Conservation (phyloP, 2,888 invertebrate genomes). For the Venusia cambrica region DNA sequence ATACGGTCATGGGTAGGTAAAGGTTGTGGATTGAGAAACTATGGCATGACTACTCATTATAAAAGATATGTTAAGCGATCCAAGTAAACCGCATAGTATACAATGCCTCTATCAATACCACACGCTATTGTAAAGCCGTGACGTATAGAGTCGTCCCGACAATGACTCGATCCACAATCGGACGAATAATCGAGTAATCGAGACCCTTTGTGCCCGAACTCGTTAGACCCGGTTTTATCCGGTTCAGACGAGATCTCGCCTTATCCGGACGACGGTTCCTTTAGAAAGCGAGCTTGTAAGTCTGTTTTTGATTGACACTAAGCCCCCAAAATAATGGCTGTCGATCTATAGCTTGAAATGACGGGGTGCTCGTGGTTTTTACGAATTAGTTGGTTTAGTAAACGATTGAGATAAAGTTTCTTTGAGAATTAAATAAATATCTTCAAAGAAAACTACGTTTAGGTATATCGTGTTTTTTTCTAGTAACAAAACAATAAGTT, state of each 20-base stretch:
- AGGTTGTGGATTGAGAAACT: too few species aligned
- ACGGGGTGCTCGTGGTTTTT: constrained; percentile 18
- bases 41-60: too few species aligned
- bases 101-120: constrained; percentile 13
- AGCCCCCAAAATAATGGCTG: constrained; percentile 51
- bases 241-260: constrained; percentile 39
- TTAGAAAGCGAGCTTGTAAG: constrained; percentile 44
- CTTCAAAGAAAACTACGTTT: too few species aligned
- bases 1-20: too few species aligned
- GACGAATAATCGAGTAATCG: constrained; percentile 45
- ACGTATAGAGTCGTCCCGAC: constrained; percentile 31
- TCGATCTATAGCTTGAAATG: constrained; percentile 35
- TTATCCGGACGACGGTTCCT: constrained; percentile 37
- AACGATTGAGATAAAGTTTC: too few species aligned
- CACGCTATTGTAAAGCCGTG: constrained; percentile 16
- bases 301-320: constrained; percentile 63
- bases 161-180: constrained; percentile 50
- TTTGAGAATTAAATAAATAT: too few species aligned
- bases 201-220: constrained; percentile 48
- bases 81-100: neutral
- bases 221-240: constrained; percentile 48
- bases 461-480: too few species aligned
- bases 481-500: too few species aligned
- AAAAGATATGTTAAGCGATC: too few species aligned
- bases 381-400: constrained; percentile 12